Conservation (phyloP, 2,888 invertebrate species). For the Leptinotarsa rubiginosa region DNA sequence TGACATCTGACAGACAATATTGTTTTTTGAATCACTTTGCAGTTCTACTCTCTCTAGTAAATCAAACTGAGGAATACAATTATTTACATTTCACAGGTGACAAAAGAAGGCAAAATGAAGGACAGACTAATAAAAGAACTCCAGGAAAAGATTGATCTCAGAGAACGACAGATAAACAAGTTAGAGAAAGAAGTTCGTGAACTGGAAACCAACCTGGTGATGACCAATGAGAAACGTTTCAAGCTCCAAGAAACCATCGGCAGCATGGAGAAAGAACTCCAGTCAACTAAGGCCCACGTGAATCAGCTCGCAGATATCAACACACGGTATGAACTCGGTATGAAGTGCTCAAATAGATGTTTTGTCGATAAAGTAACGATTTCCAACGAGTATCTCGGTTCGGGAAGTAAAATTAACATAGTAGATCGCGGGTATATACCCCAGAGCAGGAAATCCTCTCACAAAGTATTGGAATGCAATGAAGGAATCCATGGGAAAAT, state of each 20-base stretch:
- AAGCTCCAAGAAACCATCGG: slow-evolving; percentile 62
- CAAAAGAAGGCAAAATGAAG: slow-evolving; percentile 52
- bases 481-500: slow-evolving; percentile 17
- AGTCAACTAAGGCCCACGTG: slow-evolving; percentile 60
- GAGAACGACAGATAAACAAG: slow-evolving; percentile 53
- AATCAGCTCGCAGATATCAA: slow-evolving; percentile 59
- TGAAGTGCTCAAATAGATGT: slow-evolving; percentile 42
- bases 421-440: neutral
- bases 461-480: slow-evolving; percentile 12
- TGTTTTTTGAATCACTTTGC: too few relatives aligned
- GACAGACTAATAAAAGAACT: slow-evolving; percentile 57
- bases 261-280: slow-evolving; percentile 61
- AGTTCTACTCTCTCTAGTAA: too few relatives aligned
- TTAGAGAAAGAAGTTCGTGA: slow-evolving; percentile 58
- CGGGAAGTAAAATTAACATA: neutral
- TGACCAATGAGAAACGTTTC: slow-evolving; percentile 61
- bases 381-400: neutral
- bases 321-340: slow-evolving; percentile 59
- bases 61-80: neutral
- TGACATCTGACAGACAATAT: too few relatives aligned
- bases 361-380: neutral
- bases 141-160: slow-evolving; percentile 55
- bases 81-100: slow-evolving; percentile 39
- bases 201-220: slow-evolving; percentile 56
- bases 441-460: slow-evolving; percentile 15